Base-by-base conservation (phyloP, 1,140 invertebrate species). In the Camponotus pennsylvanicus region DNA sequence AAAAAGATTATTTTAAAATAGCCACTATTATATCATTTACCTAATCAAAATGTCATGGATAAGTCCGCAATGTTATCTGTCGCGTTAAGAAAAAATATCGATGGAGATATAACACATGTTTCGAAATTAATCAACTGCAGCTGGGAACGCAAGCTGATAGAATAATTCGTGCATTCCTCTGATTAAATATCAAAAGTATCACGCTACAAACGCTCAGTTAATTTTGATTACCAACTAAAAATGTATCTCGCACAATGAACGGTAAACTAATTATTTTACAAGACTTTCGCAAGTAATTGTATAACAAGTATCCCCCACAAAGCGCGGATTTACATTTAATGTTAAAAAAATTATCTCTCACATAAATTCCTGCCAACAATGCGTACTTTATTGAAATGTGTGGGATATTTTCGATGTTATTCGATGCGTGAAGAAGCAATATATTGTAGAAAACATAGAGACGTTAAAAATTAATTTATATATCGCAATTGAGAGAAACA, bases 121-220 rank as follows among this genome's bases (percentile, higher is more conserved):
- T 66, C 1, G 0, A 66, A 42, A 8, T 78, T 78, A 78, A 78
- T 77, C 45, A 61, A 45, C 34, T 27, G n/a, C 40, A 78, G 21
- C 57, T 77, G 75, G 27, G n/a, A 8, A 45, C 37, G 27, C 75
- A 64, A 61, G 59, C 59, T 34, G 75, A 45, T 21, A 63, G 45
- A 9, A 9, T 21, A 13, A 21, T 27, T 78, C 11, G 21, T 7
- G 21, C 11, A 49, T 21, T 64, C 40, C 18, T 34, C 13, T 59
- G 40, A 64, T 78, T 61, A 63, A 64, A 67, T 67, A 79, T 79
- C 32, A 42, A 21, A 69, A 79, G 55, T 13, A 37, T 11, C n/a
- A 1, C 6, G 32, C 0, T 37, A 52, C 34, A 27, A 40, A 63
- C 15, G 40, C 55, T 61, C 59, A 13, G 4, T 57, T 6, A 55